Conservation (phyloP, 2,113 vertebrate genomes). For the Nycticebus coucang region DNA sequence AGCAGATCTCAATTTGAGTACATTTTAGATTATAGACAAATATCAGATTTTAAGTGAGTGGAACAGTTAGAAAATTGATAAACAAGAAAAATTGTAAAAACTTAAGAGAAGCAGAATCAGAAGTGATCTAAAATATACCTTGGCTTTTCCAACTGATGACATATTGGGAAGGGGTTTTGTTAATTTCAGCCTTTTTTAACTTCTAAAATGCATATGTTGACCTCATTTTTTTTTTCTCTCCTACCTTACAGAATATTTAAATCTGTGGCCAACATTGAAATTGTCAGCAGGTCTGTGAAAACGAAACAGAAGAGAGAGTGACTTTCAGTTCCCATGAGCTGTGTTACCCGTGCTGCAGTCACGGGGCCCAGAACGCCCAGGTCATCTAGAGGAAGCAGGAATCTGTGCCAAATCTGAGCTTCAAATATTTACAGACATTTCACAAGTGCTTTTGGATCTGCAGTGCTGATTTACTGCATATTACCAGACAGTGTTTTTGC, state of each 20-base stretch:
- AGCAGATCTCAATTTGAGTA: background rate
- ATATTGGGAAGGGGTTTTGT: background rate
- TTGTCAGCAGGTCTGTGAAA: conserved; percentile 54
- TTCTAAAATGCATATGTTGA: conserved; percentile 45
- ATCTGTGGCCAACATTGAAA: conserved; percentile 33
- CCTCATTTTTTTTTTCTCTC: background rate
- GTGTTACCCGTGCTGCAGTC: background rate
- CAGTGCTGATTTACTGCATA: conserved; percentile 27
- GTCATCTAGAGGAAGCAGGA: background rate
- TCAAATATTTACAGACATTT: background rate
- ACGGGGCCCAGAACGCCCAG: background rate
- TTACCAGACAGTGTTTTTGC: conserved; percentile 19
- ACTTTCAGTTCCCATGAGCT: conserved; percentile 29
- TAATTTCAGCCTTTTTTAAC: background rate
- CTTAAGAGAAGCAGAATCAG: background rate
- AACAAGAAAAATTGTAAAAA: background rate
- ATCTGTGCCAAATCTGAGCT: background rate
- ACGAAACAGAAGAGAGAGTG: conserved; percentile 8
- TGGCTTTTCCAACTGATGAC: background rate
- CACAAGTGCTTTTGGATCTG: conserved; percentile 19
- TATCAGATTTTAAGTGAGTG: background rate
- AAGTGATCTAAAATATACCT: background rate
- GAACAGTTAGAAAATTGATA: background rate
- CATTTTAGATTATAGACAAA: background rate
- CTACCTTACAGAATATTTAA: conserved; percentile 50